Percentiles rank a stretch among this genome's conserved stretches.
Conservation (phyloP, 1,140 invertebrate genomes). For the Pomacea maculata region DNA sequence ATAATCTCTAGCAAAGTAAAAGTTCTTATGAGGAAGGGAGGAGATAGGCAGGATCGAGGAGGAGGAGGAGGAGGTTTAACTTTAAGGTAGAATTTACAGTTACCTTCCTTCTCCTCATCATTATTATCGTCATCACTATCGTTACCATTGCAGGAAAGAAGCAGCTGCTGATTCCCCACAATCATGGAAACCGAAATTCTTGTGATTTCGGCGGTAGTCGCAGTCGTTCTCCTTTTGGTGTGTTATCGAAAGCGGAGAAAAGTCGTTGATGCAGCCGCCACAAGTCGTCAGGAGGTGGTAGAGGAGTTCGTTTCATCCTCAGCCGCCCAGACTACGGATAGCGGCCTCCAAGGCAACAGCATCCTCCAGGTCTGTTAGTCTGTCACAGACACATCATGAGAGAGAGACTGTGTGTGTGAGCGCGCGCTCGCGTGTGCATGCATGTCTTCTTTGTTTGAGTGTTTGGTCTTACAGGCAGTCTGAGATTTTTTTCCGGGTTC, state of each 20-base stretch:
- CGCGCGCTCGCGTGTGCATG: not conserved
- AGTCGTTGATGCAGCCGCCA: not conserved
- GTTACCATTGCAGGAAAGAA: not conserved
- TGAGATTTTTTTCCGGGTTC: not conserved
- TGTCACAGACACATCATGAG: not conserved
- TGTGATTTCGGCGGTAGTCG: not conserved
- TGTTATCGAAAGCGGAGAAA: not conserved
- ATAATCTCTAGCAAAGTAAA: not conserved
- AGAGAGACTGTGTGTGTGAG: too few species aligned
- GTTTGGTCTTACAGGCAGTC: too few species aligned
- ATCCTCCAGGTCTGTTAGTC: not conserved
- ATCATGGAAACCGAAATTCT: constrained; percentile 14
- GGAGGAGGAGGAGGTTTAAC: too few species aligned
- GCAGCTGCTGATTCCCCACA: not conserved
- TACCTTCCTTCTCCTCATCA: not conserved
- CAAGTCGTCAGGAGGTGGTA: constrained; percentile 6
- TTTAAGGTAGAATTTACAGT: too few species aligned
- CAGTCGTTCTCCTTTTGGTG: not conserved
- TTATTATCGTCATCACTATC: not conserved
- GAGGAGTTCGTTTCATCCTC: constrained; percentile 12
- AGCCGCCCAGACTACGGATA: not conserved
- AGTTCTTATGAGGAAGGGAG: not conserved
- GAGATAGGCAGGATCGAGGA: not conserved
- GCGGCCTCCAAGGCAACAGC: not conserved
- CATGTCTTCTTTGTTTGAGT: not conserved